phyloP scores from a whole-genome alignment of 1,140 invertebrate genomes.

The Steinernema khuongi region DNA sequence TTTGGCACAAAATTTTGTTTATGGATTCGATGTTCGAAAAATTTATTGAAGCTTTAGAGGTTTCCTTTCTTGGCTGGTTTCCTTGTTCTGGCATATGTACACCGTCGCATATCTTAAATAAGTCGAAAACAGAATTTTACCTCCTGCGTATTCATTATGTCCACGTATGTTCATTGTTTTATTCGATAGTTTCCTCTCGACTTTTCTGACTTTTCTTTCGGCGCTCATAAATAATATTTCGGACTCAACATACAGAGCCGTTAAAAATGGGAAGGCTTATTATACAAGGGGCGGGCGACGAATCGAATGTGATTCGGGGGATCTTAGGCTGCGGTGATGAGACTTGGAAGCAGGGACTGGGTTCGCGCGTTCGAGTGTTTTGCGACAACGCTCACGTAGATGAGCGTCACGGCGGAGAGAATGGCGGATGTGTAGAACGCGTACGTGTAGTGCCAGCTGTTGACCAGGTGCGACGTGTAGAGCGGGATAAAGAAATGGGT shows the following conservation, averaged over 20 bases:
- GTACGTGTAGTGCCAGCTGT: slow-evolving; percentile 55
- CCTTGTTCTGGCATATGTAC: too few relatives aligned
- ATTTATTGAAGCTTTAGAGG: too few relatives aligned
- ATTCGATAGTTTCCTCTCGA: too few relatives aligned
- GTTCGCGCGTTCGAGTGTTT: slow-evolving; percentile 55
- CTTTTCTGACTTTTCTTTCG: background rate
- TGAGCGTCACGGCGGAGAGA: slow-evolving; percentile 42
- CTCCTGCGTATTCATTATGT: too few relatives aligned
- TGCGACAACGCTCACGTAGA: slow-evolving; percentile 51
- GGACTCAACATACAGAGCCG: background rate
- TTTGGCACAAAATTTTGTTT: too few relatives aligned
- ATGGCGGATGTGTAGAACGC: slow-evolving; percentile 54
- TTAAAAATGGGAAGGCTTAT: background rate
- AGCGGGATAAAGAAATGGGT: slow-evolving; percentile 55
- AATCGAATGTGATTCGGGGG: background rate
- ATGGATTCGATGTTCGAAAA: too few relatives aligned
- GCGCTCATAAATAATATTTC: background rate
- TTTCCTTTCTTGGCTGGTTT: too few relatives aligned
- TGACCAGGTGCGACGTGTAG: slow-evolving; percentile 56
- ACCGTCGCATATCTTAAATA: too few relatives aligned
- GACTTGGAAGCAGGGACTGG: slow-evolving; percentile 44
- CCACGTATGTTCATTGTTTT: too few relatives aligned
- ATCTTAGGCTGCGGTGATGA: slow-evolving; percentile 44
- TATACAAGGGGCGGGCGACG: background rate
- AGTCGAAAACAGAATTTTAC: too few relatives aligned